Conservation (phyloP, 2,113 vertebrate genomes). For the Leptodactylus fuscus region DNA sequence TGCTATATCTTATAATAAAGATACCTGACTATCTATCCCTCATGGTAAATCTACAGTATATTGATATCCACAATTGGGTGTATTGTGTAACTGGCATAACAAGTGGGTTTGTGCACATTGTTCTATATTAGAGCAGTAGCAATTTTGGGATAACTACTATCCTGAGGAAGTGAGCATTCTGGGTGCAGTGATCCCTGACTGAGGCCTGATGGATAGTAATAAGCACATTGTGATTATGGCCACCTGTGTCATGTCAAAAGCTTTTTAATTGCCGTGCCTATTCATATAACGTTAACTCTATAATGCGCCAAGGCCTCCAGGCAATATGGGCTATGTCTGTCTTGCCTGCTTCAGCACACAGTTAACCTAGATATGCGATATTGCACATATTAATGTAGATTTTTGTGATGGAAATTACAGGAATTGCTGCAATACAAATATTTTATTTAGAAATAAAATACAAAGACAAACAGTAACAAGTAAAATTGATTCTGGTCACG, state of each 20-base stretch:
- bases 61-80: background rate
- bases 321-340: constrained; percentile 36
- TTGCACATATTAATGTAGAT: background rate
- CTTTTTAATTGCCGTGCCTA: constrained; percentile 28
- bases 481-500: too few relatives aligned
- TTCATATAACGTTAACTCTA: constrained; percentile 43
- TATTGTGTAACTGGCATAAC: constrained; percentile 5
- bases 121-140: background rate
- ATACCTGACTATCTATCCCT: too few relatives aligned
- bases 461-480: background rate
- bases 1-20: too few relatives aligned
- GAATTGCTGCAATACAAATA: background rate
- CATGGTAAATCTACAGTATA: too few relatives aligned
- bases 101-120: background rate
- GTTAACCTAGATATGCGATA: constrained; percentile 16
- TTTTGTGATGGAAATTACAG: background rate
- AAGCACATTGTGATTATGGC: constrained; percentile 53
- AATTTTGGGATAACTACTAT: constrained; percentile 31
- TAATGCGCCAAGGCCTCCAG: background rate
- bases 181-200: constrained; percentile 54
- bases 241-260: constrained; percentile 57
- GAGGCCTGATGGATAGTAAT: constrained; percentile 51
- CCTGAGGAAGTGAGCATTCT: constrained; percentile 37
- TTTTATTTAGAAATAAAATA: background rate
- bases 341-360: background rate